These are phyloP conservation scores for Oedothorax gibbosus DNA, from an alignment of 1,140 invertebrate species.

Conservation along the genomic window DNA sequence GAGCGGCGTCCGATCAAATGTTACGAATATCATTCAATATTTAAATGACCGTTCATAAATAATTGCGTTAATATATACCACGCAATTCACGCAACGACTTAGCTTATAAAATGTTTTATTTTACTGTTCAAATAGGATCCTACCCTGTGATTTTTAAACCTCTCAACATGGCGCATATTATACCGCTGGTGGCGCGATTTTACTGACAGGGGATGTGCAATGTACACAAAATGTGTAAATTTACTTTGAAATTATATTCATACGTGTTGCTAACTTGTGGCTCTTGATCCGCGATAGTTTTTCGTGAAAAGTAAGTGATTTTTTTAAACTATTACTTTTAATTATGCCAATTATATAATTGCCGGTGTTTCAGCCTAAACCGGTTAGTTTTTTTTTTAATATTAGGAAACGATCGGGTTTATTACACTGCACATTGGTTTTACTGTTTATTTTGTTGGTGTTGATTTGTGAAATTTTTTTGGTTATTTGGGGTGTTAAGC, in stretches of 20 bases:
- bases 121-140: neutral
- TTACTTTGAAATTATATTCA: conserved; percentile 29
- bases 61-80: neutral
- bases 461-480: too few species aligned
- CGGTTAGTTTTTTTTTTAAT: conserved; percentile 23
- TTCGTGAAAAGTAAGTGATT: neutral
- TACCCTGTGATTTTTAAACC: neutral
- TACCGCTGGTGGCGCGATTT: conserved; percentile 55
- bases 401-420: neutral
- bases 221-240: conserved; percentile 31
- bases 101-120: conserved; percentile 34
- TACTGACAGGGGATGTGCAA: conserved; percentile 48
- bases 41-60: conserved; percentile 17
- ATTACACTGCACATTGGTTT: neutral
- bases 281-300: neutral
- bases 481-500: too few species aligned
- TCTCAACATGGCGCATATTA: conserved; percentile 50
- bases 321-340: neutral
- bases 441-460: too few species aligned
- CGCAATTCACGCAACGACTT: neutral
- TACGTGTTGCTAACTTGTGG: neutral
- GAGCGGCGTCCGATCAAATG: conserved; percentile 38
- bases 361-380: conserved; percentile 20
- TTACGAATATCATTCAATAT: conserved; percentile 33
- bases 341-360: neutral